Conservation (phyloP, 2,113 vertebrate species). For the Dicentrarchus labrax region DNA sequence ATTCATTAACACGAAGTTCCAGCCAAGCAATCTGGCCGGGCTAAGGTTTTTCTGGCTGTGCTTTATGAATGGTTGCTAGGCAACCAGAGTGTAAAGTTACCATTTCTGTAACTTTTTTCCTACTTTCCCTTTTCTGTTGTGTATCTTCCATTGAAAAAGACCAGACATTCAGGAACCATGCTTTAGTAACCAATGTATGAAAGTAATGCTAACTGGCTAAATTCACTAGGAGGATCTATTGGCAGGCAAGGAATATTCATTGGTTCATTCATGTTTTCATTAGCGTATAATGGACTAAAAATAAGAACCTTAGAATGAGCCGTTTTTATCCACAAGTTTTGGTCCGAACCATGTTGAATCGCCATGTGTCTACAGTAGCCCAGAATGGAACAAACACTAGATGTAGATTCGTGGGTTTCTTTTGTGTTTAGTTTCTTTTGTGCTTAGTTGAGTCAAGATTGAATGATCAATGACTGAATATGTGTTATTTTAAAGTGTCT, state of each 20-base stretch:
- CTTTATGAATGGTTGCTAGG: constrained; percentile 66
- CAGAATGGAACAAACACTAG: too few relatives aligned
- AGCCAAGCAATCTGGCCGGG: constrained; percentile 56
- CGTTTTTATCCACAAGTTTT: too few relatives aligned
- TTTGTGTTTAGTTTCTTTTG: too few relatives aligned
- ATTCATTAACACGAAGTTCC: constrained; percentile 55
- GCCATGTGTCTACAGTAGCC: too few relatives aligned
- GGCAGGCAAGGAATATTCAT: too few relatives aligned
- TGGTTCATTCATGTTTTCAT: too few relatives aligned
- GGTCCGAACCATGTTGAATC: too few relatives aligned
- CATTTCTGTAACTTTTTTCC: constrained; percentile 46
- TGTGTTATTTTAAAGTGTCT: background rate
- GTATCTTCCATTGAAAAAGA: constrained; percentile 2
- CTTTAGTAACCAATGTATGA: background rate
- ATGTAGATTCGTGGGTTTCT: too few relatives aligned
- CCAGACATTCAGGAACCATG: background rate
- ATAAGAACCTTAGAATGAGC: too few relatives aligned
- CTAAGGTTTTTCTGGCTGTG: constrained; percentile 40
- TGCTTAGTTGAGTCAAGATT: background rate
- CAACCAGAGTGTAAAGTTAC: constrained; percentile 58
- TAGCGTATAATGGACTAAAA: too few relatives aligned
- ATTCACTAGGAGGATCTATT: too few relatives aligned
- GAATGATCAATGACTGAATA: background rate
- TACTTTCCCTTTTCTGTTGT: background rate
- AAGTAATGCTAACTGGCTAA: background rate